These are phyloP conservation scores for Nomada fabriciana DNA, from an alignment of 2,888 invertebrate species.

Conservation along the genomic window DNA sequence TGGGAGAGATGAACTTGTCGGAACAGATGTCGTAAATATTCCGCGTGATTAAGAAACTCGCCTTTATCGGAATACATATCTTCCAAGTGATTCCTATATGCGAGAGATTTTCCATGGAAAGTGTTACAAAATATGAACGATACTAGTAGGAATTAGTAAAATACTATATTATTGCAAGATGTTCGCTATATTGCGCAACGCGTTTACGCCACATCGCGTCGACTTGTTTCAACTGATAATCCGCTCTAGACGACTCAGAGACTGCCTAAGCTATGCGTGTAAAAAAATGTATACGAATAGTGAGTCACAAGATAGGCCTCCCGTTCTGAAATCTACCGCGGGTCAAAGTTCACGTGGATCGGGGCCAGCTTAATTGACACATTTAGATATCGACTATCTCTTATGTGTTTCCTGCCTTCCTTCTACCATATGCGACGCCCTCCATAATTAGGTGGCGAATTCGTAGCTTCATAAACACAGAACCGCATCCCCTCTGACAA, in stretches of 20 bases:
- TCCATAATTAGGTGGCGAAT: neutral
- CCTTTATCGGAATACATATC: neutral
- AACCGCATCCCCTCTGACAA: constrained; percentile 5
- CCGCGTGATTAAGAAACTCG: neutral
- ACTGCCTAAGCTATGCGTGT: constrained; percentile 10
- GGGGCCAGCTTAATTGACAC: constrained; percentile 67
- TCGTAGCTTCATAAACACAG: constrained; percentile 15
- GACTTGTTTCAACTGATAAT: neutral
- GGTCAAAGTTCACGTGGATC: constrained; percentile 65
- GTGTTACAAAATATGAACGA: neutral
- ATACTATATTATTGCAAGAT: neutral
- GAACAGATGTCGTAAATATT: constrained; percentile 27
- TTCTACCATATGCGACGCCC: neutral
- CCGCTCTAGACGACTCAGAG: neutral
- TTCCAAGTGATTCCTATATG: too few relatives aligned
- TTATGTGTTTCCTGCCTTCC: constrained; percentile 35
- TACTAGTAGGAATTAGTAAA: neutral
- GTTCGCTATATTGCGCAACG: neutral
- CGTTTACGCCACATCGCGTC: neutral
- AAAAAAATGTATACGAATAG: constrained; percentile 40
- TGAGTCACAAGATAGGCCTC: constrained; percentile 38
- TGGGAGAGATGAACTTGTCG: constrained; percentile 26
- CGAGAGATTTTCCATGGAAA: too few relatives aligned
- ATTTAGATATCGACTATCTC: constrained; percentile 63
- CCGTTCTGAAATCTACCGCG: constrained; percentile 18